Evolutionary conservation across 2,797 vertebrate species (phyloP).

Genomic region (Acipenser oxyrinchus): DNA sequence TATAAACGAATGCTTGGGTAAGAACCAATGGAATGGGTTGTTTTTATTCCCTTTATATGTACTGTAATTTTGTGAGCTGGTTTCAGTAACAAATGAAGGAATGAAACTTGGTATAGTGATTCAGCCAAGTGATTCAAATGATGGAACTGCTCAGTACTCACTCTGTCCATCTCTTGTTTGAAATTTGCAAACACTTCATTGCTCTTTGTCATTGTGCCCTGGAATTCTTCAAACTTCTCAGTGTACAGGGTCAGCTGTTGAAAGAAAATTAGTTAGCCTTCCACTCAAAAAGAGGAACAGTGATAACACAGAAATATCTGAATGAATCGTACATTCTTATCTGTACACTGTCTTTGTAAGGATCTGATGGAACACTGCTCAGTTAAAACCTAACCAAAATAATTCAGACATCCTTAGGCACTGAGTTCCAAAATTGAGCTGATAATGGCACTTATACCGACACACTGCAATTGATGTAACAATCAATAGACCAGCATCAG

Average conservation of each 20-base stretch:
- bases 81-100: no score
- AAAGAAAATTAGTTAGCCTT: background rate
- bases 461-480: no score
- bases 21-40: no score
- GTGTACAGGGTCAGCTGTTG: conserved; percentile 82
- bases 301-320: background rate
- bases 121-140: no score
- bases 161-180: conserved; percentile 95
- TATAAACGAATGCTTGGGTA: no score
- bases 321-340: conserved; percentile 2
- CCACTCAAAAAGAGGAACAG: no score
- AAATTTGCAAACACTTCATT: conserved; percentile 88
- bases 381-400: no score
- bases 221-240: conserved; percentile 95
- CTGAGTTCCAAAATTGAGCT: background rate
- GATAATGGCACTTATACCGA: background rate
- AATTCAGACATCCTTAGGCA: background rate
- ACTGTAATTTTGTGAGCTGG: no score
- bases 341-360: conserved; percentile 6
- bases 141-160: conserved; percentile 42
- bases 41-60: no score
- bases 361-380: background rate
- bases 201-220: conserved; percentile 86
- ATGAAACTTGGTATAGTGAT: no score
- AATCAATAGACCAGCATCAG: no score